Conservation (phyloP, 2,113 vertebrate genomes). For the Clupea harengus region DNA sequence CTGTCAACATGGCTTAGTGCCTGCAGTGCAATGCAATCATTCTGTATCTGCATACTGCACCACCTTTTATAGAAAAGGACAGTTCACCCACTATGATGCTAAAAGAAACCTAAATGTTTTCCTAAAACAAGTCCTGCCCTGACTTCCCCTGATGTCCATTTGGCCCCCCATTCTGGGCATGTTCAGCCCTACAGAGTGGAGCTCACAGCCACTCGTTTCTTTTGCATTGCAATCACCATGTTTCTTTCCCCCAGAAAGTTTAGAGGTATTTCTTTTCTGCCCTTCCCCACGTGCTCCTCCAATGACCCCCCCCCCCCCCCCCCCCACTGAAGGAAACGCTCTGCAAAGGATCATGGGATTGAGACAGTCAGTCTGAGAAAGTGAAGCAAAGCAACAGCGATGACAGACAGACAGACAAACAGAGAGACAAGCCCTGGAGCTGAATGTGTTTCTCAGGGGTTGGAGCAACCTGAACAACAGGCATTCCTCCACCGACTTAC, state of each 20-base stretch:
- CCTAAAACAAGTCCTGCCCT: not conserved
- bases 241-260: not conserved
- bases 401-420: not conserved
- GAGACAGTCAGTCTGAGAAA: not conserved
- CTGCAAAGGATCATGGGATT: not conserved
- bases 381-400: not conserved
- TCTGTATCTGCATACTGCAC: not conserved
- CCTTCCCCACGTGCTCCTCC: too few species aligned
- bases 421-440: not conserved
- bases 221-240: not conserved
- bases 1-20: not conserved
- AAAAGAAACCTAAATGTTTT: not conserved
- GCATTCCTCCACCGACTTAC: not conserved
- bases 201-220: not conserved
- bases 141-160: not conserved
- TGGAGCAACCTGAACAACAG: not conserved
- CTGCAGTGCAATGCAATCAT: not conserved
- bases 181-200: not conserved
- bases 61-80: not conserved
- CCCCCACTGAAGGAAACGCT: not conserved
- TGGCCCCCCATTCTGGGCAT: not conserved
- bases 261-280: not conserved
- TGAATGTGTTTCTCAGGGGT: constrained; percentile 2
- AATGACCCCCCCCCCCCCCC: too few species aligned
- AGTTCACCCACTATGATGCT: not conserved